These are phyloP conservation scores for Drosophila chauvacae DNA, from an alignment of 1,140 invertebrate species.

Conservation along the genomic window DNA sequence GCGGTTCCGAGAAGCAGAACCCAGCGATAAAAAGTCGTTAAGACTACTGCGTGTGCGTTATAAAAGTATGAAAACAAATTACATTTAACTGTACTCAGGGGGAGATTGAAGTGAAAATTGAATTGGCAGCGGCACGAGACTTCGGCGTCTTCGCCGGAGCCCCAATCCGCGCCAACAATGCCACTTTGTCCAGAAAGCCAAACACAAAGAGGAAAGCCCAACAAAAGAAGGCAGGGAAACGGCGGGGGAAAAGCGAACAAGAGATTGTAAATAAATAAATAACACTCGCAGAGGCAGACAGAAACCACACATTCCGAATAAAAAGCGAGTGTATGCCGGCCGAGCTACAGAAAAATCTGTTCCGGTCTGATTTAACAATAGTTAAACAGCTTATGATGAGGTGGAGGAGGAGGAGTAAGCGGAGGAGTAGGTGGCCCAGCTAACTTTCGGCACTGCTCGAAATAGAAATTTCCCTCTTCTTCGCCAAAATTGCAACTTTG, in stretches of 20 bases:
- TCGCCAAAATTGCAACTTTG: slow-evolving; percentile 18
- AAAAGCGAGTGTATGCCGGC: slow-evolving; percentile 28
- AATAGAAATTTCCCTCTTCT: slow-evolving; percentile 64
- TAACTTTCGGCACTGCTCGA: slow-evolving; percentile 45
- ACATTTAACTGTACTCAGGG: slow-evolving; percentile 67
- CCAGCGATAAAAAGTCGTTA: slow-evolving; percentile 15
- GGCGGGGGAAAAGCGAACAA: not conserved
- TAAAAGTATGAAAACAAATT: slow-evolving; percentile 71
- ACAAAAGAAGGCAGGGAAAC: slow-evolving; percentile 31
- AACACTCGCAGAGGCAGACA: slow-evolving; percentile 25
- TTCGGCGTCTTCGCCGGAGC: slow-evolving; percentile 40
- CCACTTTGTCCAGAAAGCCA: slow-evolving; percentile 60
- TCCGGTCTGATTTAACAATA: slow-evolving; percentile 83
- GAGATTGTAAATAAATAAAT: slow-evolving; percentile 49
- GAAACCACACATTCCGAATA: slow-evolving; percentile 17
- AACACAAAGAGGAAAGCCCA: slow-evolving; percentile 30
- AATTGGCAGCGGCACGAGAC: slow-evolving; percentile 74
- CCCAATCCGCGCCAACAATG: slow-evolving; percentile 62
- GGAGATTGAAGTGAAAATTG: slow-evolving; percentile 74
- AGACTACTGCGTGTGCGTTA: slow-evolving; percentile 40
- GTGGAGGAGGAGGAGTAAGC: not conserved
- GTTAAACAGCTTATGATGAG: slow-evolving; percentile 73
- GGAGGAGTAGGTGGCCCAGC: slow-evolving; percentile 28
- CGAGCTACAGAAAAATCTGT: slow-evolving; percentile 63
- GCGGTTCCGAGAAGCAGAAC: slow-evolving; percentile 18